These are phyloP conservation scores for Choloepus didactylus DNA, from an alignment of 2,797 vertebrate genomes.

Conservation along the genomic window DNA sequence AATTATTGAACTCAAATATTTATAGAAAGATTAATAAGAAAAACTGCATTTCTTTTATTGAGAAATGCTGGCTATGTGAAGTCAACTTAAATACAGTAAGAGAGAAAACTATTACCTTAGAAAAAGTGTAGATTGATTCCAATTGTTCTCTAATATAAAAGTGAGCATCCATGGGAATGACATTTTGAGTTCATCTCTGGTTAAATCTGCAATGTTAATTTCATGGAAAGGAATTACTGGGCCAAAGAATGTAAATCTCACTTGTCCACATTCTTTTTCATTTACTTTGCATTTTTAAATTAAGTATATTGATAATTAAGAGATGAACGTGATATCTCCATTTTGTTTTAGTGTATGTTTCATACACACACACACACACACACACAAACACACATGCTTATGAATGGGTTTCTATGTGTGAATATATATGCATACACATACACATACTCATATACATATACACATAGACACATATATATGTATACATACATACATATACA, in stretches of 20 bases:
- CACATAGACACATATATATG: neutral
- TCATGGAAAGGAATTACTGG: neutral
- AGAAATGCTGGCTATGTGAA: neutral
- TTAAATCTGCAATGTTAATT: neutral
- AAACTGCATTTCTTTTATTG: neutral
- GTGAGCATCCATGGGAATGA: neutral
- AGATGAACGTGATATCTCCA: neutral
- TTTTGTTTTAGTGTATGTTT: neutral
- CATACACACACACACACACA: neutral
- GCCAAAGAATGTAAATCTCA: neutral
- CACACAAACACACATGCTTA: neutral
- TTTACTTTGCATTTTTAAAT: neutral
- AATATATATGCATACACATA: no score
- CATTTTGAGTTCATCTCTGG: neutral
- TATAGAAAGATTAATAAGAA: neutral
- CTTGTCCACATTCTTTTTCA: neutral
- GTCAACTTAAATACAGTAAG: neutral
- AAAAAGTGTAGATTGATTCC: neutral
- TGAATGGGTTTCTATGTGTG: no score
- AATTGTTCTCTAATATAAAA: neutral
- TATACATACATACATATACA: neutral
- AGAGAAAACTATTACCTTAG: neutral
- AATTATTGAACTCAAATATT: neutral
- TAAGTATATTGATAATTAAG: neutral
- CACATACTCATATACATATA: no score